phyloP scores from a whole-genome alignment of 2,113 vertebrate species.

The Indri indri region DNA sequence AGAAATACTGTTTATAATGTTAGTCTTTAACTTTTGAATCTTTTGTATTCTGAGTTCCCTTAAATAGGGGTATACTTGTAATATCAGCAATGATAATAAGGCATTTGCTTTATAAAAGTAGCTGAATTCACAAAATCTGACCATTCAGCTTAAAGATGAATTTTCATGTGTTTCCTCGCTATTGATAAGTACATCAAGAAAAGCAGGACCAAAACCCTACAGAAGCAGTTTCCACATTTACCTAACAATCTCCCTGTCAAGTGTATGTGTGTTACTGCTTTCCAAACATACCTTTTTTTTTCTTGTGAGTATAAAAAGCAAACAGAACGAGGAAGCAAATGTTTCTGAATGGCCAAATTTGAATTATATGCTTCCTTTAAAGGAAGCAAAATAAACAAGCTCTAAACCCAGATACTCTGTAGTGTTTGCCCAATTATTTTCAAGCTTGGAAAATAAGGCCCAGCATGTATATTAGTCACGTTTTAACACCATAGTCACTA shows the following conservation, averaged over 20 bases:
- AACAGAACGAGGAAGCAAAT: not conserved
- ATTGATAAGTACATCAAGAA: not conserved
- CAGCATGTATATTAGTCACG: not conserved
- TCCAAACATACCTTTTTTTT: not conserved
- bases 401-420: not conserved
- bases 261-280: not conserved
- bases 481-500: not conserved
- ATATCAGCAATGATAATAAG: not conserved
- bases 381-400: slow-evolving; percentile 39
- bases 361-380: slow-evolving; percentile 47
- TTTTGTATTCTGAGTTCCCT: not conserved
- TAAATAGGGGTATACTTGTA: not conserved
- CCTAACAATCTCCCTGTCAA: not conserved
- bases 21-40: not conserved
- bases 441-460: slow-evolving; percentile 46
- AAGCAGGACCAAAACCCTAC: not conserved
- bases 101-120: not conserved
- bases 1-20: too few species aligned
- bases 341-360: not conserved
- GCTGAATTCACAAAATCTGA: not conserved
- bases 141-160: not conserved
- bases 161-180: not conserved
- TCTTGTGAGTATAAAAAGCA: not conserved
- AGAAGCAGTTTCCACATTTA: not conserved
- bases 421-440: slow-evolving; percentile 49